Conservation (phyloP, 2,888 invertebrate genomes). For the Himalopsyche japonica region DNA sequence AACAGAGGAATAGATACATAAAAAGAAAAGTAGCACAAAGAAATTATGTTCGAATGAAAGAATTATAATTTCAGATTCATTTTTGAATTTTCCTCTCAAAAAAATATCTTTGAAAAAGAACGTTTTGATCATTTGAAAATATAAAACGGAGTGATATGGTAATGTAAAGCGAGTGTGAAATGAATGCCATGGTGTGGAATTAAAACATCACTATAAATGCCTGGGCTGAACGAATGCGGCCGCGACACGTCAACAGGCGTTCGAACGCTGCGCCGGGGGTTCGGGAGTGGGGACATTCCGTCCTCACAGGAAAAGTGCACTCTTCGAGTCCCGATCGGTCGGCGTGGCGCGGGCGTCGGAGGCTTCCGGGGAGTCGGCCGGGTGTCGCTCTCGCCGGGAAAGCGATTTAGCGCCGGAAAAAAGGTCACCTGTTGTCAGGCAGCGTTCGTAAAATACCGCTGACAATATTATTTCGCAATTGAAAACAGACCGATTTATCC, state of each 20-base stretch:
- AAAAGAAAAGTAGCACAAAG: too few relatives aligned
- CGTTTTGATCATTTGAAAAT: too few relatives aligned
- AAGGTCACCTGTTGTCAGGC: background rate
- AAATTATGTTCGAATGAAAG: too few relatives aligned
- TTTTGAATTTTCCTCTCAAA: too few relatives aligned
- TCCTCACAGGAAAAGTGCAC: background rate
- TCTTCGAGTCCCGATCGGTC: background rate
- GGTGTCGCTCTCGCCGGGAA: background rate
- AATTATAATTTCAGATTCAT: too few relatives aligned
- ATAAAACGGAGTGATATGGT: background rate
- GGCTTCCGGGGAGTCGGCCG: background rate
- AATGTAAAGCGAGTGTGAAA: background rate
- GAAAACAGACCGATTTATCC: background rate
- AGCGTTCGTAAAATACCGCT: background rate
- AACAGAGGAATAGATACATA: too few relatives aligned
- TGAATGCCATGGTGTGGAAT: background rate
- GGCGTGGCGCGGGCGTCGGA: background rate
- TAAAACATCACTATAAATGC: background rate
- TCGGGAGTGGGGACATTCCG: background rate
- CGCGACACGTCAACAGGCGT: background rate
- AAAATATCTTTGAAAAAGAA: too few relatives aligned
- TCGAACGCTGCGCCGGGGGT: background rate
- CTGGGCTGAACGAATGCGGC: background rate
- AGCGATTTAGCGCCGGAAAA: background rate
- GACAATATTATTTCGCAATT: background rate